phyloP scores from a whole-genome alignment of 2,888 invertebrate species.

The Ichneumon xanthorius region DNA sequence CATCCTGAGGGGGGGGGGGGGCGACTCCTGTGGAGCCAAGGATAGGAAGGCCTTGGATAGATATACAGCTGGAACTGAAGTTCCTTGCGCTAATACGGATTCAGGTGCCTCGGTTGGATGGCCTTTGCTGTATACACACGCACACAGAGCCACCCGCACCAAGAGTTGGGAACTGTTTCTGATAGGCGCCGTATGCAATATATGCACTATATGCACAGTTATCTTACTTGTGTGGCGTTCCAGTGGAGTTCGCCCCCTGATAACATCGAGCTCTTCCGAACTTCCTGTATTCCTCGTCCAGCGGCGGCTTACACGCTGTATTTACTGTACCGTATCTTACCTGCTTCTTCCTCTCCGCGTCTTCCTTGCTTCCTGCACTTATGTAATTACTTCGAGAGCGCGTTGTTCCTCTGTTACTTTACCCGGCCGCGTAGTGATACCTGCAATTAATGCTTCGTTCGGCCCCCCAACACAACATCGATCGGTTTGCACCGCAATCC shows the following conservation, averaged over 20 bases:
- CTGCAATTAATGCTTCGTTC: neutral
- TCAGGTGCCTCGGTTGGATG: constrained; percentile 75
- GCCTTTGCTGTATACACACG: constrained; percentile 58
- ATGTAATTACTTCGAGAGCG: constrained; percentile 37
- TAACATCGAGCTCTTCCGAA: constrained; percentile 54
- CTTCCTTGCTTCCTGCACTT: constrained; percentile 38
- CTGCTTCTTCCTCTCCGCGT: constrained; percentile 4
- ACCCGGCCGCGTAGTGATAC: neutral
- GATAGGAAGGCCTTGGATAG: constrained; percentile 55
- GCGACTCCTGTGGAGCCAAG: constrained; percentile 16
- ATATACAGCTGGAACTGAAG: constrained; percentile 75
- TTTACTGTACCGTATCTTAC: neutral
- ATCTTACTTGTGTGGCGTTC: constrained; percentile 11
- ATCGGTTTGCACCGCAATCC: neutral
- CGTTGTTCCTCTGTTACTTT: constrained; percentile 6
- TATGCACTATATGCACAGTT: constrained; percentile 36
- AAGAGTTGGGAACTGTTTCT: constrained; percentile 76
- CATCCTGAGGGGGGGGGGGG: constrained; percentile 35
- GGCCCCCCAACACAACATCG: neutral
- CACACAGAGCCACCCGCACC: constrained; percentile 46
- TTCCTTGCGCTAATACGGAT: constrained; percentile 75
- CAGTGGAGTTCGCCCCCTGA: constrained; percentile 61
- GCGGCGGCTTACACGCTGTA: neutral
- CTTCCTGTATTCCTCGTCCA: constrained; percentile 34
- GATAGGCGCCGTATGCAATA: constrained; percentile 70